Evolutionary conservation across 2,888 invertebrate species (phyloP), one percentile per base, ranked within the genome.

Genomic region (Chrysolina haemoptera): DNA sequence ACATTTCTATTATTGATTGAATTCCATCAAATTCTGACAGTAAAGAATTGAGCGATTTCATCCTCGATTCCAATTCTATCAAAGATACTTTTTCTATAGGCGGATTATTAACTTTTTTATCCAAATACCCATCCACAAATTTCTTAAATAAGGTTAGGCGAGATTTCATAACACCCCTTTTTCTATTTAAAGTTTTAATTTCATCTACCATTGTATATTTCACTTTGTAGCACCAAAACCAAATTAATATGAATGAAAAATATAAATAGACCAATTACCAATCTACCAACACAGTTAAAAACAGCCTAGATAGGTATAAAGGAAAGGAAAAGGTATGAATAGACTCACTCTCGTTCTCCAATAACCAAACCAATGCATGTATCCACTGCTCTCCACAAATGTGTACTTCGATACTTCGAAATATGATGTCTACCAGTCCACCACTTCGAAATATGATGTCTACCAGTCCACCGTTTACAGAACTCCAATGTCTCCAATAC

Each of bases 131-230:
- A 68, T 68, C 62, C 10, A 68, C 68, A 68, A 68, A 68, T 59
- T 68, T 68, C 14, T 59, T 43, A 20, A 68, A 68, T 20, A 68
- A 40, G 6, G 43, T 68, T 59, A 68, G 62, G 43, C 68, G 68
- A 68, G 62, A 62, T 68, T 68, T 68, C 43, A 59, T 46, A 20
- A 41, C 41, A 41, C 68, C 68, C 12, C 68, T 59, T 22, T 62
- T 68, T 68, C 43, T 68, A 40, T 59, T 62, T n/a, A 68, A 16
- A 10, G 43, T 41, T 68, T 68, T 68, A 20, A 68, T 40, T 3
- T 68, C 43, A 1, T 68, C 68, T 40, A 46, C 62, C 68, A 68
- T 68, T 62, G 4, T 68, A 35, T 68, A n/a, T n/a, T 16, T 40
- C 18, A 0, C 43, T 68, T 22, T 68, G 10, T 43, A 62, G 59